These are phyloP conservation scores for Hemithea aestivaria DNA, from an alignment of 2,888 invertebrate genomes.

Conservation along the genomic window DNA sequence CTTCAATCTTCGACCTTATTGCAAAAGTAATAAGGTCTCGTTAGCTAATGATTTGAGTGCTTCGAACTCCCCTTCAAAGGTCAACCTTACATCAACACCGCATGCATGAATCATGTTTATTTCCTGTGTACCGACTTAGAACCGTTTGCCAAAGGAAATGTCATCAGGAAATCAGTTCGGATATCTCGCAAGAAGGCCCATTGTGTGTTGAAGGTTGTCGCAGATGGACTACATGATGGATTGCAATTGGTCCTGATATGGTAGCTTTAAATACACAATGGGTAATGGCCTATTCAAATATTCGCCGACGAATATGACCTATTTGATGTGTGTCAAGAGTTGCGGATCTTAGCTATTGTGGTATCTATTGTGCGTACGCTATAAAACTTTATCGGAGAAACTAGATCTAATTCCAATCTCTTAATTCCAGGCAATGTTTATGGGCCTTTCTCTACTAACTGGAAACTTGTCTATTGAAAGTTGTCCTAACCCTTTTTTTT, in stretches of 20 bases:
- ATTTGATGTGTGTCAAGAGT: conserved; percentile 8
- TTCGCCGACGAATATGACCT: conserved; percentile 10
- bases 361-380: conserved; percentile 1
- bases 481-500: no score
- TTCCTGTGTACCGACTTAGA: conserved; percentile 23
- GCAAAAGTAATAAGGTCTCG: conserved; percentile 9
- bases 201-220: conserved; percentile 43
- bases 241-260: conserved; percentile 20
- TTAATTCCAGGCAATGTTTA: no score
- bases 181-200: conserved; percentile 37
- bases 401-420: no score
- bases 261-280: conserved; percentile 14
- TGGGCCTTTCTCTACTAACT: no score
- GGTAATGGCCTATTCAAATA: conserved; percentile 24
- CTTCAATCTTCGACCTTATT: conserved; percentile 15
- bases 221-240: conserved; percentile 31
- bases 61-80: conserved; percentile 20
- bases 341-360: conserved; percentile 8
- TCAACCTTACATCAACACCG: conserved; percentile 25
- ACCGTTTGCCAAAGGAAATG: conserved; percentile 42
- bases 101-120: conserved; percentile 27
- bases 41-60: conserved; percentile 9
- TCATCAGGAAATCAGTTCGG: conserved; percentile 46
- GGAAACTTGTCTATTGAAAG: no score
- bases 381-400: neutral